Evolutionary conservation across 2,113 vertebrate species (phyloP), one percentile per base, ranked within the genome.

Genomic region (Rhinoptilus africanus): DNA sequence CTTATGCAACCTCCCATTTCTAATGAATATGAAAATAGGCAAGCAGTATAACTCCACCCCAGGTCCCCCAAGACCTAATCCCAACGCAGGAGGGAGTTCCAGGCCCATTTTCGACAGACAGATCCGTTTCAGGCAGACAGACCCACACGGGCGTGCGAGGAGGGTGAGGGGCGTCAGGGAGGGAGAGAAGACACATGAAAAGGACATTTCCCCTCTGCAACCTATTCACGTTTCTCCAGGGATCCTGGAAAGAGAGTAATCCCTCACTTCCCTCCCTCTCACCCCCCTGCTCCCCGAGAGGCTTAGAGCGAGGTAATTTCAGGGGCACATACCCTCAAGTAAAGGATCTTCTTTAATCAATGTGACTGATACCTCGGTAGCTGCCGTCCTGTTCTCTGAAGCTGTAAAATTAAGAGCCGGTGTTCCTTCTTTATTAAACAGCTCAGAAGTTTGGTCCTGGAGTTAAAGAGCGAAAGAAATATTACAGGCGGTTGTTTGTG

Each of bases 21-120:
- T 98, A 98, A 97, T 98, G 98, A 98, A 98, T 98, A 98, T 98
- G 98, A 98, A 98, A 98, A 98, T 97, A 96, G 93, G 95, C 98
- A 84, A 96, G 91, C 60, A 27, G 95, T 2, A 77, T 98, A 98
- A 98, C 99, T 99, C 99, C 99, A 98, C 99, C 99, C 98, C 95
- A 57, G 91, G 91, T 94, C 96, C 96, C 98, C 82, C 78, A 93
- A 92, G 96, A 95, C 86, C 86, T 94, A 93, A 96, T 96, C 97
- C 97, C 95, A 88, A 97, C 95, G 83, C 97, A 96, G 94, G 86
- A 97, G 97, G 97, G 91, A 97, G 96, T 96, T 92, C 96, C 97
- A 76, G 97, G 97, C 97, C 98, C 94, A 56, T 92, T 96, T 97
- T 96, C 95, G 43, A 95, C 93, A 96, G 87, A 79, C 86, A 80